A percentile compares a stretch with the other conserved stretches of the same genome.
Evolutionary conservation across 1,140 invertebrate species (phyloP).

Genomic region (Anoplolepis gracilipes): DNA sequence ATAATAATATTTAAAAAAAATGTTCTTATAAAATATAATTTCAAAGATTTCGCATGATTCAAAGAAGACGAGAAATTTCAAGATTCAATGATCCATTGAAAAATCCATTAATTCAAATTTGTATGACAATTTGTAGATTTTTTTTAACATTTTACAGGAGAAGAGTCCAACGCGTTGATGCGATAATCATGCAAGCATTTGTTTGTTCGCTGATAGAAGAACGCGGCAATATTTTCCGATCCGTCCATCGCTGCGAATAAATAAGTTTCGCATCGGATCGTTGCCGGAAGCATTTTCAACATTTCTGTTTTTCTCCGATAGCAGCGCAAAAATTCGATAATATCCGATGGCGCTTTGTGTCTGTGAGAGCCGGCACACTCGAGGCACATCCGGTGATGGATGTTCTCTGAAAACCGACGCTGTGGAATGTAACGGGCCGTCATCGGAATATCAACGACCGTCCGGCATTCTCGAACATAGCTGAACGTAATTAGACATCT

Average conservation of each 20-base stretch:
- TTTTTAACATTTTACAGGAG: neutral
- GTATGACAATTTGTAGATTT: too few species aligned
- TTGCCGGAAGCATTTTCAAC: neutral
- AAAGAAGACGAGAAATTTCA: neutral
- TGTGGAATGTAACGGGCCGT: slow-evolving; percentile 46
- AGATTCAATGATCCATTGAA: neutral
- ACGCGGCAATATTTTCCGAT: slow-evolving; percentile 9
- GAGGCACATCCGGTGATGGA: slow-evolving; percentile 17
- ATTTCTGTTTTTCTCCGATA: slow-evolving; percentile 11
- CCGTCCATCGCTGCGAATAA: slow-evolving; percentile 24
- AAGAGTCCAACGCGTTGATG: neutral
- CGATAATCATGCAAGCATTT: neutral
- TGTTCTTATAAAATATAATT: neutral
- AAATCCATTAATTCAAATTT: neutral
- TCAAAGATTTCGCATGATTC: neutral
- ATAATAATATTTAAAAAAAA: neutral
- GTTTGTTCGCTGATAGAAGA: neutral
- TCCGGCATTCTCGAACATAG: slow-evolving; percentile 32
- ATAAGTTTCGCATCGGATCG: slow-evolving; percentile 35
- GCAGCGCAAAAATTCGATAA: slow-evolving; percentile 55
- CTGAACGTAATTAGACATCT: slow-evolving; percentile 36
- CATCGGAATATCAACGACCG: slow-evolving; percentile 57
- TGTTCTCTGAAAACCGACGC: slow-evolving; percentile 45
- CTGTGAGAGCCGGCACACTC: neutral
- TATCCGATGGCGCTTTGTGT: slow-evolving; percentile 24